These are phyloP conservation scores for Cactoblastis cactorum DNA, from an alignment of 2,888 invertebrate species.

Conservation along the genomic window DNA sequence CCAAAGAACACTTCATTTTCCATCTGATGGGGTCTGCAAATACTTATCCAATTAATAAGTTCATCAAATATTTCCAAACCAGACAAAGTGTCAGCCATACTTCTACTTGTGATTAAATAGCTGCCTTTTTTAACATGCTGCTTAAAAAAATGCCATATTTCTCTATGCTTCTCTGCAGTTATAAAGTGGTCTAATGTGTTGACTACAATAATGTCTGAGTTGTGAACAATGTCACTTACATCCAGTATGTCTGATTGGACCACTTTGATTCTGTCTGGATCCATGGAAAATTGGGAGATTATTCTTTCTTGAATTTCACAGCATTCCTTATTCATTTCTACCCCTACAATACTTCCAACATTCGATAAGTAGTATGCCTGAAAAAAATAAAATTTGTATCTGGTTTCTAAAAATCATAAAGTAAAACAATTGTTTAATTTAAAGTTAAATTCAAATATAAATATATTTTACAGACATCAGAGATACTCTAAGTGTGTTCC, in stretches of 20 bases:
- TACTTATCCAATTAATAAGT: conserved; percentile 67
- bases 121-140: conserved; percentile 75
- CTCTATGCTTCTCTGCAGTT: conserved; percentile 74
- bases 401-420: neutral
- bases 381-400: too few relatives aligned
- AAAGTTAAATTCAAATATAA: too few relatives aligned
- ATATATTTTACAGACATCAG: too few relatives aligned
- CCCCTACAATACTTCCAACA: conserved; percentile 79
- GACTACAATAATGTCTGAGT: conserved; percentile 82
- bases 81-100: conserved; percentile 74
- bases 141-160: conserved; percentile 81
- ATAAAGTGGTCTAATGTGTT: conserved; percentile 86
- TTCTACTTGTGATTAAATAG: conserved; percentile 79
- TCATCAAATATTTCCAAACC: conserved; percentile 68
- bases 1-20: conserved; percentile 69
- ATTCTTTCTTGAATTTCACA: conserved; percentile 81
- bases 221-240: conserved; percentile 69
- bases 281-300: conserved; percentile 73
- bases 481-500: neutral
- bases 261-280: conserved; percentile 71
- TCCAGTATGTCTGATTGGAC: conserved; percentile 80
- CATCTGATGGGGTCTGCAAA: conserved; percentile 57
- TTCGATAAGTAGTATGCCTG: conserved; percentile 82
- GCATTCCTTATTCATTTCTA: conserved; percentile 84
- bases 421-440: too few relatives aligned